Base-by-base conservation (phyloP, 2,888 invertebrate genomes). In the Lathronympha strigana region DNA sequence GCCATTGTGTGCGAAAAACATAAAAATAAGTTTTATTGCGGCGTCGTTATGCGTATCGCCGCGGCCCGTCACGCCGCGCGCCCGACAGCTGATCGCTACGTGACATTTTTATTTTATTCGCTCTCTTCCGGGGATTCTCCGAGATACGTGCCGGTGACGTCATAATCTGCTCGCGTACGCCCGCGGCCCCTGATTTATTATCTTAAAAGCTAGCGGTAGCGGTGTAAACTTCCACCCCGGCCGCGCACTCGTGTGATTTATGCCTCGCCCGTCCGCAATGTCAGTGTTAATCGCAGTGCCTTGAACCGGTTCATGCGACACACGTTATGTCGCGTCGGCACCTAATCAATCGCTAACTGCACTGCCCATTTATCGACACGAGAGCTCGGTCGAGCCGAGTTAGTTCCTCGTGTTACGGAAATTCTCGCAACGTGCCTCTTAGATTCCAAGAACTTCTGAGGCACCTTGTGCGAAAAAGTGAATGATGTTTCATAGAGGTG, bases 11-110 rank as follows among this genome's bases (percentile, higher is more conserved):
- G 91, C 91, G 91, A 90, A 91, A 91, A 91, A 91, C 92, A 91
- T 92, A 92, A 92, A 92, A 92, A 91, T 91, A 92, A 91, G 91
- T 92, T 92, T 92, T 91, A 91, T 91, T 90, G 90, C 90, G 89
- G 87, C 86, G 88, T 89, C 90, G 90, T 90, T 91, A 90, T 90
- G 91, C 91, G 91, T 90, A 89, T 85, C 90, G 89, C 81, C 81
- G 75, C 77, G 76, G 79, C 80, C 82, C 88, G 86, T 84, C 88
- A 83, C 88, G 74, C 74, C 80, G 78, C 79, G 80, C 87, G 83
- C 84, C 83, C 86, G 88, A 87, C 91, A 91, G 92, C 92, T 91
- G 92, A 92, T 92, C 90, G 90, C 90, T 85, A 92, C 92, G 92
- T 92, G 92, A 92, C 92, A 92, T 90, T 92, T 91, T 90, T 92